A percentile compares a stretch with the other conserved stretches of the same genome.
Conservation (phyloP, 2,888 invertebrate species). For the Pollenia griseotomentosa region DNA sequence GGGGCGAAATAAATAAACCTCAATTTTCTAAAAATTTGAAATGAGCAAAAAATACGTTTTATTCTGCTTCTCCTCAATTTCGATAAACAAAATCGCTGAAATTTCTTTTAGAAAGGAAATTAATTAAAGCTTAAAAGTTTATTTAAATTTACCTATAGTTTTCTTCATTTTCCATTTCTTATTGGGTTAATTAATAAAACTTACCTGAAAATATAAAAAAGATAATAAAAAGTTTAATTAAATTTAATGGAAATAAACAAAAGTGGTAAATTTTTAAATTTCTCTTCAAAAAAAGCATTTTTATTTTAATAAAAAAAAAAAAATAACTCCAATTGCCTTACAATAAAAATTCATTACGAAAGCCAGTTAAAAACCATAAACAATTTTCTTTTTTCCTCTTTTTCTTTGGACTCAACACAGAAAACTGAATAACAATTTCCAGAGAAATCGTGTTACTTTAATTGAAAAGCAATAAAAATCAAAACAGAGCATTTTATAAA, state of each 20-base stretch:
- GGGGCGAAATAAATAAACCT: too few relatives aligned
- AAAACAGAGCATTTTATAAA: slow-evolving; percentile 45
- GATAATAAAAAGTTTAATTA: slow-evolving; percentile 1
- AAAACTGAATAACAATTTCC: slow-evolving; percentile 27
- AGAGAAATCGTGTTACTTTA: slow-evolving; percentile 61
- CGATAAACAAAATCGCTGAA: too few relatives aligned
- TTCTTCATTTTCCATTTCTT: not conserved
- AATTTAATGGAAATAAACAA: slow-evolving; percentile 8
- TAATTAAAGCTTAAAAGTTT: too few relatives aligned
- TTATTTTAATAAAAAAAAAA: not conserved
- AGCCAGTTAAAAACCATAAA: slow-evolving; percentile 18
- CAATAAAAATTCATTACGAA: slow-evolving; percentile 45
- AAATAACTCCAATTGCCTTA: slow-evolving; percentile 1
- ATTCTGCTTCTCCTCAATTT: too few relatives aligned
- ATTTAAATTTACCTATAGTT: too few relatives aligned
- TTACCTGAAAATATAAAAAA: slow-evolving; percentile 22
- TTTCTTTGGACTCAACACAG: not conserved
- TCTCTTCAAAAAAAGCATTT: not conserved
- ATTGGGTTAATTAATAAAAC: too few relatives aligned
- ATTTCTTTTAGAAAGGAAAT: too few relatives aligned
- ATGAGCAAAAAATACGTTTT: too few relatives aligned
- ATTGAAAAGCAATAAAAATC: slow-evolving; percentile 64
- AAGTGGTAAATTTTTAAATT: not conserved
- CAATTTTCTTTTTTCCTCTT: slow-evolving; percentile 14
- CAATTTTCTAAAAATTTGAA: too few relatives aligned